These are phyloP conservation scores for Branchipolynoe longqiensis DNA, from an alignment of 2,888 invertebrate genomes.

Conservation along the genomic window DNA sequence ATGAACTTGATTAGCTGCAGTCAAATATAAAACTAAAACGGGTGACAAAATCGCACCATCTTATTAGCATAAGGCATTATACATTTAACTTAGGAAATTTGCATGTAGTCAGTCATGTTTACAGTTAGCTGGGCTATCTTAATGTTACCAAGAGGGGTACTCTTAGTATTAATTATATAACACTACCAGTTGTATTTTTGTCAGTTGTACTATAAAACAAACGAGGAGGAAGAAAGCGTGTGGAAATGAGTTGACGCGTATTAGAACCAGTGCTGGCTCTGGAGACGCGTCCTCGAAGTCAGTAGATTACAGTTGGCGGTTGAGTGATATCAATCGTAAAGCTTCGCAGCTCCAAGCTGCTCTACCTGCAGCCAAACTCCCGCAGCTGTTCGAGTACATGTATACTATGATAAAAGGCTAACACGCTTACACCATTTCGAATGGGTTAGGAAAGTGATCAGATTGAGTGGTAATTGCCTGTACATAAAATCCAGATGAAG, in stretches of 20 bases:
- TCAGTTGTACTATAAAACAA: neutral
- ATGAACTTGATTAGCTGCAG: constrained; percentile 7
- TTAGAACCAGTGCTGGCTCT: neutral
- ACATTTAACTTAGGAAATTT: constrained; percentile 20
- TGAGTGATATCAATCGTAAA: constrained; percentile 15
- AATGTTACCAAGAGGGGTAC: neutral
- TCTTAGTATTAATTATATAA: neutral
- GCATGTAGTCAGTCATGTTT: constrained; percentile 31
- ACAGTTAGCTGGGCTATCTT: constrained; percentile 49
- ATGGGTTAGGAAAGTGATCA: too few species aligned
- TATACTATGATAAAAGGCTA: constrained; percentile 15
- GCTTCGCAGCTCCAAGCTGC: neutral
- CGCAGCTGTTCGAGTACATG: constrained; percentile 39
- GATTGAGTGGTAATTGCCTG: neutral
- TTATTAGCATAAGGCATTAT: constrained; percentile 9
- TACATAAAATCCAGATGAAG: constrained; percentile 22
- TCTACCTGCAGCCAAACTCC: constrained; percentile 4
- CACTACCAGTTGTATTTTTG: constrained; percentile 22
- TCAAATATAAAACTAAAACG: neutral
- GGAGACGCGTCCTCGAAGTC: neutral
- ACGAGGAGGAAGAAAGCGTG: constrained; percentile 4
- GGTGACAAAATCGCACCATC: neutral
- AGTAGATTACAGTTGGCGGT: constrained; percentile 31
- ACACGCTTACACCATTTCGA: constrained; percentile 31
- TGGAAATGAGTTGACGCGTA: constrained; percentile 1